phyloP scores from a whole-genome alignment of 2,797 vertebrate species.

The Rousettus madagascariensis region DNA sequence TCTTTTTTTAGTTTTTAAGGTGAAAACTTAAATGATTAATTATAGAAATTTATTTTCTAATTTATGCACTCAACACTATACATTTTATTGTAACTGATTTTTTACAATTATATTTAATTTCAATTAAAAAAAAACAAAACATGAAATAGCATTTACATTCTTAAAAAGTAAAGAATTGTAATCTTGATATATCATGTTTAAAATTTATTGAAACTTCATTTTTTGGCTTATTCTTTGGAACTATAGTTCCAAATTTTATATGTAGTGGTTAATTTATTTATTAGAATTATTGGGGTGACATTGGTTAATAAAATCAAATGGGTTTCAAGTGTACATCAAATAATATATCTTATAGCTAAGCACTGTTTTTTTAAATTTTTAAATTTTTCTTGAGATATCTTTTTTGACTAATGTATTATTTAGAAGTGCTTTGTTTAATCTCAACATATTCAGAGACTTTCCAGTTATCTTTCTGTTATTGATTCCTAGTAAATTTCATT shows the following conservation, averaged over 20 bases:
- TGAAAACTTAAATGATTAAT: not conserved
- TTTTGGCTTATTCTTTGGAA: too few relatives aligned
- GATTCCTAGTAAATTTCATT: not conserved
- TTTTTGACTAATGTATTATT: not conserved
- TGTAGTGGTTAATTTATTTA: too few relatives aligned
- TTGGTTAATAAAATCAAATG: too few relatives aligned
- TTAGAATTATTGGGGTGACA: too few relatives aligned
- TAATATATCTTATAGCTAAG: not conserved
- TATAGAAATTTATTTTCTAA: not conserved
- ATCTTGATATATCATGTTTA: too few relatives aligned
- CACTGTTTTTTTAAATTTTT: not conserved
- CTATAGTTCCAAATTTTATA: too few relatives aligned
- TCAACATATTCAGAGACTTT: not conserved
- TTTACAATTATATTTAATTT: too few relatives aligned
- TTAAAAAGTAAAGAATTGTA: too few relatives aligned
- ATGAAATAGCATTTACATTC: too few relatives aligned
- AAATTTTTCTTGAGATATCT: not conserved
- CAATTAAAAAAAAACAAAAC: too few relatives aligned
- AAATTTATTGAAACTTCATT: too few relatives aligned
- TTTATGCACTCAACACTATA: not conserved
- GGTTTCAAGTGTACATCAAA: too few relatives aligned
- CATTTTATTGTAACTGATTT: not conserved
- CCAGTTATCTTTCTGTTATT: not conserved
- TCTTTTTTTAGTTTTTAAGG: not conserved
- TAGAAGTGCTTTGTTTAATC: not conserved